Percentiles rank a stretch among this genome's conserved stretches.
Evolutionary conservation across 1,140 invertebrate species (phyloP).

Genomic region (Hyles euphorbiae): DNA sequence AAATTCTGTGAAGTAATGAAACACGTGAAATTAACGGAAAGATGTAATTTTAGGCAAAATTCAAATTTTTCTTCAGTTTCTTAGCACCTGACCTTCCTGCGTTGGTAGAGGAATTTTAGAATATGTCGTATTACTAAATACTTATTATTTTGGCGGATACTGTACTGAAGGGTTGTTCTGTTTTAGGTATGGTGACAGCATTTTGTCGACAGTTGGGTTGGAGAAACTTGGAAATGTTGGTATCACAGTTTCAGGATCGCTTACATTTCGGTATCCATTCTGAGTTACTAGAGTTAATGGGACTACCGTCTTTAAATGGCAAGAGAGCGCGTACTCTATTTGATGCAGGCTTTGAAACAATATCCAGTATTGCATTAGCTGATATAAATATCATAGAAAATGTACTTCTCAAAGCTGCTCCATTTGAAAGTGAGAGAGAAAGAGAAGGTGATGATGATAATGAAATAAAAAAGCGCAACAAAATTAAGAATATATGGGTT

Average conservation of each 20-base stretch:
- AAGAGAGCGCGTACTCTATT: conserved; percentile 89
- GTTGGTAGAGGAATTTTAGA: too few relatives aligned
- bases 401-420: conserved; percentile 85
- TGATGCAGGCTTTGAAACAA: conserved; percentile 87
- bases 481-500: conserved; percentile 86
- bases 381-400: conserved; percentile 83
- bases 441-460: conserved; percentile 81
- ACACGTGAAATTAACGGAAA: too few relatives aligned
- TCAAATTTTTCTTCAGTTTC: too few relatives aligned
- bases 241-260: conserved; percentile 95
- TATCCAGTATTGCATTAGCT: conserved; percentile 86
- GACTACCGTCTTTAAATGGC: conserved; percentile 89
- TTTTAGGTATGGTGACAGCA: conserved; percentile 91
- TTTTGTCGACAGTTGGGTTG: conserved; percentile 96
- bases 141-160: conserved; percentile 9
- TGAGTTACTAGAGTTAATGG: conserved; percentile 94
- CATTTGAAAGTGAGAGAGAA: conserved; percentile 89
- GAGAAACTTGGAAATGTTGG: conserved; percentile 91
- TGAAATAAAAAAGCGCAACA: conserved; percentile 81
- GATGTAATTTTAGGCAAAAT: too few relatives aligned
- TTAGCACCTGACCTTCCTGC: too few relatives aligned
- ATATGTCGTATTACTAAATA: conserved; percentile 11
- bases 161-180: conserved; percentile 4
- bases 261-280: conserved; percentile 95
- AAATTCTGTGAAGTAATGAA: too few relatives aligned